Conservation (phyloP, 2,113 vertebrate species). For the Notechis scutatus region DNA sequence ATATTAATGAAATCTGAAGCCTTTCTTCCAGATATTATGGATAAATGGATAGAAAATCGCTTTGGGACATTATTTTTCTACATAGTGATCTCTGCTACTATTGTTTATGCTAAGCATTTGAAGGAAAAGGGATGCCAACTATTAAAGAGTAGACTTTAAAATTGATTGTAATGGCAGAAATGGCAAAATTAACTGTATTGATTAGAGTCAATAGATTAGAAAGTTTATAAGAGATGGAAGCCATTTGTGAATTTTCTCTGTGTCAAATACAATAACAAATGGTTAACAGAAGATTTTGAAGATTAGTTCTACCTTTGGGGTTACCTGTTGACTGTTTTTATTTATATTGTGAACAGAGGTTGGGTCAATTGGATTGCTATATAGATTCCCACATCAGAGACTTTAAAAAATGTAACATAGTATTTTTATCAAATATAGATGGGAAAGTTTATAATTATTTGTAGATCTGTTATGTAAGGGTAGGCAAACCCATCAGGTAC, state of each 20-base stretch:
- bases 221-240: not conserved
- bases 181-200: not conserved
- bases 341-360: not conserved
- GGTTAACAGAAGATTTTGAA: not conserved
- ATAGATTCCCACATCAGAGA: not conserved
- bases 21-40: not conserved
- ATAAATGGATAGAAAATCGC: not conserved
- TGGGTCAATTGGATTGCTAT: not conserved
- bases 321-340: not conserved
- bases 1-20: not conserved
- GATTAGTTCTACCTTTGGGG: not conserved
- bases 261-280: not conserved
- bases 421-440: not conserved
- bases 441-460: not conserved
- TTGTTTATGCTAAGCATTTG: not conserved
- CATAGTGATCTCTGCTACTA: not conserved
- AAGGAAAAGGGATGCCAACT: not conserved
- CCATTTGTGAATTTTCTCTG: not conserved
- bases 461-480: not conserved
- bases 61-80: not conserved
- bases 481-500: not conserved
- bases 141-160: not conserved
- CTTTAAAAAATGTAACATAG: not conserved
- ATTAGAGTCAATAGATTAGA: not conserved
- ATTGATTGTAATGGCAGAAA: not conserved